Evolutionary conservation across 2,888 invertebrate species (phyloP).

Genomic region (Oithona nana): DNA sequence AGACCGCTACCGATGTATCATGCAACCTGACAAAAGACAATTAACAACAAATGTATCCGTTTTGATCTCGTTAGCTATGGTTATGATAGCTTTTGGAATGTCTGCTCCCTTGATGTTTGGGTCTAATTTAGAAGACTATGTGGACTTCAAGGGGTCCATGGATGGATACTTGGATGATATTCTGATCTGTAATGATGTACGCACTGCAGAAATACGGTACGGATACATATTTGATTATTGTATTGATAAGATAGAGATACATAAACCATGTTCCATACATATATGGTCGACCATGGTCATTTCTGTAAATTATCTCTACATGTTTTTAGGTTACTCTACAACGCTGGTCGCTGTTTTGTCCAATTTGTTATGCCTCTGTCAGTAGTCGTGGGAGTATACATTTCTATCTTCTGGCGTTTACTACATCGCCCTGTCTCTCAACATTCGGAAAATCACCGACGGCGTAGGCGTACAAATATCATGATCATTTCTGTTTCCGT

Average conservation of each 20-base stretch:
- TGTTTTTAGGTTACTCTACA: background rate
- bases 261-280: too few species aligned
- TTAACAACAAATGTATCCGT: background rate
- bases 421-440: background rate
- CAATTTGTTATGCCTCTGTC: background rate
- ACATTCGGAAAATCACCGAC: background rate
- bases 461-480: constrained; percentile 20
- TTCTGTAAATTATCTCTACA: background rate
- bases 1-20: background rate
- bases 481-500: constrained; percentile 20
- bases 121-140: background rate
- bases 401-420: background rate
- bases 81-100: background rate
- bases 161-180: background rate
- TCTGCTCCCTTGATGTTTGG: background rate
- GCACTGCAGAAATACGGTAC: background rate
- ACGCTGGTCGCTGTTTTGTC: background rate
- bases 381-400: background rate
- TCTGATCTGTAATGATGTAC: background rate
- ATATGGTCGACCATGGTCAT: too few species aligned
- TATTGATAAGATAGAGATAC: too few species aligned
- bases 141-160: background rate
- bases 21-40: background rate
- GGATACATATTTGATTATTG: too few species aligned
- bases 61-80: background rate